Percentiles rank a stretch among this genome's conserved stretches.
Evolutionary conservation across 2,113 vertebrate genomes (phyloP).

Genomic region (Baryphthengus martii): DNA sequence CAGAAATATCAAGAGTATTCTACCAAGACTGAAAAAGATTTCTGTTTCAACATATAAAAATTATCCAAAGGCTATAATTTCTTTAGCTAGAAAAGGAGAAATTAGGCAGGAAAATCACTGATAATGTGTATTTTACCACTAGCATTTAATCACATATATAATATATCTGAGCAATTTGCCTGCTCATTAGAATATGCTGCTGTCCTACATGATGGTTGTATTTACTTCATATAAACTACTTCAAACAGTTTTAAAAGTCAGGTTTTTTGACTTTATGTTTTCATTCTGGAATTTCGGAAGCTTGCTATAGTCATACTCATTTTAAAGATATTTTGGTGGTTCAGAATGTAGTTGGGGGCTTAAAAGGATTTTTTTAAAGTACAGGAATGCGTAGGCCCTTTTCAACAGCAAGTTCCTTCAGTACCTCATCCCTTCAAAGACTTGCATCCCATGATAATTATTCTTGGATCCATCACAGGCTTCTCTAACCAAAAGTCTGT

Average conservation of each 20-base stretch:
- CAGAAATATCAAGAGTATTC: background rate
- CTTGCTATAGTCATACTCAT: background rate
- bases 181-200: background rate
- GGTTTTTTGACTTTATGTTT: background rate
- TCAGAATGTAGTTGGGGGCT: background rate
- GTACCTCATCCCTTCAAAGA: background rate
- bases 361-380: background rate
- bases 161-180: background rate
- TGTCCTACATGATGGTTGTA: background rate
- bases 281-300: background rate
- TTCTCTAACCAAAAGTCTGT: background rate
- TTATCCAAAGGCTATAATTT: background rate
- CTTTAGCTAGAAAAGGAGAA: background rate
- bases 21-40: background rate
- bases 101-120: background rate
- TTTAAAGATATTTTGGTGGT: background rate
- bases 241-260: background rate
- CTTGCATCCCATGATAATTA: background rate
- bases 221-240: background rate
- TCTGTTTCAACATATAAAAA: background rate
- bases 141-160: background rate
- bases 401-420: background rate
- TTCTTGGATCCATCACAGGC: background rate
- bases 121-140: background rate
- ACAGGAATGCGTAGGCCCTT: background rate